Percentiles rank a stretch among this genome's conserved stretches.
Evolutionary conservation across 1,140 invertebrate genomes (phyloP).

Genomic region (Caenorhabditis tropicalis): DNA sequence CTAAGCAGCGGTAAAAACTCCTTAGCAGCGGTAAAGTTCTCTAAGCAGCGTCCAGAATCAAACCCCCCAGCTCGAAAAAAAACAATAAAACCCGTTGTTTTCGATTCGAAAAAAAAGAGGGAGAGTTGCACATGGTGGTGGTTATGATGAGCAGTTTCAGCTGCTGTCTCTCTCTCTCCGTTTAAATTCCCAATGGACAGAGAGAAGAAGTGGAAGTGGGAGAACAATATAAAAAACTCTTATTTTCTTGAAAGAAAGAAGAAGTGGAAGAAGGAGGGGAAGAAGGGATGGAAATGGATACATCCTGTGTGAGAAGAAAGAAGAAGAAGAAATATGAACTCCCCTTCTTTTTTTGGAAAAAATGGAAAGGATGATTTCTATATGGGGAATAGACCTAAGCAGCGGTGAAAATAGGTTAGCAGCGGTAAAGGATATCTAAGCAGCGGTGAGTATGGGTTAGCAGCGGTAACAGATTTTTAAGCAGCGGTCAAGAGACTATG

Average conservation of each 20-base stretch:
- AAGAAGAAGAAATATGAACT: neutral
- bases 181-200: neutral
- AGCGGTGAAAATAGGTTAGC: no score
- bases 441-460: no score
- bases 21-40: no score
- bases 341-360: neutral
- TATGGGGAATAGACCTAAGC: neutral
- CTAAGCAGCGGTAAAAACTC: no score
- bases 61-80: no score
- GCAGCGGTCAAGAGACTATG: no score
- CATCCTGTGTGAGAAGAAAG: constrained; percentile 19
- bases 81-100: no score
- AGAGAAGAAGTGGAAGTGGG: neutral
- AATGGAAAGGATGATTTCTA: neutral
- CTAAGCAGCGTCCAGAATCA: no score
- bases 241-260: neutral
- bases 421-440: no score
- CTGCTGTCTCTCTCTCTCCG: neutral
- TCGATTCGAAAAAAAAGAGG: no score
- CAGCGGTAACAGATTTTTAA: no score
- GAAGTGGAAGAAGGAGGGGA: neutral
- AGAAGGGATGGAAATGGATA: constrained; percentile 23
- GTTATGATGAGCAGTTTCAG: constrained; percentile 43
- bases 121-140: no score
- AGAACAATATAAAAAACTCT: neutral